Evolutionary conservation across 2,888 invertebrate genomes (phyloP), one percentile per base, ranked within the genome.

Genomic region (Epiperipatus broadwayi): DNA sequence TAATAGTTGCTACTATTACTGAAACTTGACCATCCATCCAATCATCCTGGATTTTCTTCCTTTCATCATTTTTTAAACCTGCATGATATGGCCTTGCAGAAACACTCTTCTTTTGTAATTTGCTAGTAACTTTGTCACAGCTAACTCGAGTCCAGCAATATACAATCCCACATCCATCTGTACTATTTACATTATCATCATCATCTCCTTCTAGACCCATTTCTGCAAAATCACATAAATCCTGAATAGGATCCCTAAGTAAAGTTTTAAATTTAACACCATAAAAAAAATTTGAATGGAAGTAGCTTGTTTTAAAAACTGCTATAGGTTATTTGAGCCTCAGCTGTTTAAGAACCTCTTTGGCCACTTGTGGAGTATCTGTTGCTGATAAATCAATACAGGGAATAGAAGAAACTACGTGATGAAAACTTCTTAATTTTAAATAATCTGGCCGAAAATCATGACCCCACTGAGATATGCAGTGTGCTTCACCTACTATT

Each of bases 381-480:
- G 97, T 97, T 0, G 97, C 97, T 5, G 97, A 97, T 32, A 97
- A 64, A 1, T 93, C 93, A 36, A 95, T 68, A 70, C 83, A 81
- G 2, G 83, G 75, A 34, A 85, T 69, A 39, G 68, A 64, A 39
- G 69, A 69, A 54, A 76, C 73, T 45, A 59, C 57, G 20, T 57
- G 52, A 39, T 76, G 64, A 30, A 83, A 60, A 7, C 60, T 54
- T 1, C 89, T 85, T 18, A 99, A 63, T 58, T 84, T 83, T 16
- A 93, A 66, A 58, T 93, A 97, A 59, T 87, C 85, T 0, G 87
- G 87, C 4, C 89, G 68, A 58, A 97, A 97, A 60, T 95, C 93
- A 61, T 95, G 95, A 0, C 97, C 97, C 97, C 95, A 99, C 52
- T 95, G 80, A 51, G 87, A 89, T 0, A 97, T 85, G 64, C 91